Evolutionary conservation across 92 coral and sea anemone genomes (phyloP), one percentile per base, ranked within the genome.

Genomic region (Paramuricea clavata): DNA sequence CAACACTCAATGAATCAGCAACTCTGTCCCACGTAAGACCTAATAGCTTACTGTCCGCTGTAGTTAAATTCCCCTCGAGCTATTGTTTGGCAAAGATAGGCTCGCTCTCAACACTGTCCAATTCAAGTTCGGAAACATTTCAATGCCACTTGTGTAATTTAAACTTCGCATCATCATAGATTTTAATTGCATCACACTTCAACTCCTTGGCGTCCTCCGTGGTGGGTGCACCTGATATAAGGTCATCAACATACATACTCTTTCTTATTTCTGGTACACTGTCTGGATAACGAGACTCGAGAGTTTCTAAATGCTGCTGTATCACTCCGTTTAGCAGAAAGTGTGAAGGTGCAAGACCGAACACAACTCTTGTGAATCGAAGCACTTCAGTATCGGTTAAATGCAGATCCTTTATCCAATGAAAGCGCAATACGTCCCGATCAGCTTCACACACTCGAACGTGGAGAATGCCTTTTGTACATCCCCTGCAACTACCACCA

Each of bases 391-490:
- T 49, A 60, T 67, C 32, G 4, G 42, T 2, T 36, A 8, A 36
- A 36, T 36, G 42, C 42, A 36, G 42, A 36, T 36, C 8, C n/a
- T n/a, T n/a, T n/a, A n/a, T n/a, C 93, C 90, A 90, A 22, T 90
- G 90, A 39, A 90, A 90, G 44, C 93, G 64, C 23, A 90, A 49
- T 19, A 89, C 76, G 75, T 88, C 92, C n/a, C 94, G 78, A 34
- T 88, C 90, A 2, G 76, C 72, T 81, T 91, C 83, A 47, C 85
- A 73, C 35, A 91, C 81, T 33, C 87, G 28, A 54, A 91, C 65
- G 76, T 90, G 90, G 34, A 90, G 39, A 90, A 90, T 54, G 93
- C 93, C 33, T 76, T 81, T 26, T 80, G 34, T 39, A 90, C 64
- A 52, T 90, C 88, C 25, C 90, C 85, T 34, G 85, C 42, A 23